phyloP scores from a whole-genome alignment of 2,113 vertebrate species.

The Bungarus multicinctus region DNA sequence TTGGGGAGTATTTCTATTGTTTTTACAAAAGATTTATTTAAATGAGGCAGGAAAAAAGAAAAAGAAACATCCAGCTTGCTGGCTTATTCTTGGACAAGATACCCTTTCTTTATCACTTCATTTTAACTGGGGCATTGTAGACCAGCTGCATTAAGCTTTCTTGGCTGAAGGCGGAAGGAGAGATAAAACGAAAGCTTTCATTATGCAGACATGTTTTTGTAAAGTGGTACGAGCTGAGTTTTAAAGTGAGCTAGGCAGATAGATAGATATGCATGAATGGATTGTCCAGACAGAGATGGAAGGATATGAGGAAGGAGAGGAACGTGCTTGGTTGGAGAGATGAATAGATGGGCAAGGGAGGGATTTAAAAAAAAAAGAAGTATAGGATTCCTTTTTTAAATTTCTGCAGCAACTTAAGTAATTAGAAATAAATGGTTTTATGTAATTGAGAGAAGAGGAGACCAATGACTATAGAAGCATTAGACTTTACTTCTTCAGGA shows the following conservation, averaged over 20 bases:
- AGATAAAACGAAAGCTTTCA: conserved; percentile 41
- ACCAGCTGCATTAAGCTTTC: background rate
- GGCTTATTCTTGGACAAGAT: background rate
- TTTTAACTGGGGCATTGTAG: conserved; percentile 11
- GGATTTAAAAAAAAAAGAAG: conserved; percentile 22
- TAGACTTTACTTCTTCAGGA: background rate
- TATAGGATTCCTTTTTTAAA: conserved; percentile 14
- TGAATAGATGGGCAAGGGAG: conserved; percentile 19
- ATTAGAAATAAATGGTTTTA: conserved; percentile 44
- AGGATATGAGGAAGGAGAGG: background rate
- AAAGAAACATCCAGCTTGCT: background rate
- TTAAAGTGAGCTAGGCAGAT: background rate
- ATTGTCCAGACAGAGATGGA: conserved; percentile 39
- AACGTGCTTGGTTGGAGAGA: conserved; percentile 27
- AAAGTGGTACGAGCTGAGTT: conserved; percentile 27
- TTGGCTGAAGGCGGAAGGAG: background rate
- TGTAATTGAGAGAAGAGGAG: conserved; percentile 17
- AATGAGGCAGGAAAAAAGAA: background rate
- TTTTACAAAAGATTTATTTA: background rate
- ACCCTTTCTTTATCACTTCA: conserved; percentile 18
- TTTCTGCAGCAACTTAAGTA: conserved; percentile 33
- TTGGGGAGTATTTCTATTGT: conserved; percentile 2
- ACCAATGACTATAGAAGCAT: conserved; percentile 15
- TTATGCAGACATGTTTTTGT: conserved; percentile 42
- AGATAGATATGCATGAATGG: conserved; percentile 20